Evolutionary conservation across 2,113 vertebrate species (phyloP), one percentile per base, ranked within the genome.

Genomic region (Etia nguti): DNA sequence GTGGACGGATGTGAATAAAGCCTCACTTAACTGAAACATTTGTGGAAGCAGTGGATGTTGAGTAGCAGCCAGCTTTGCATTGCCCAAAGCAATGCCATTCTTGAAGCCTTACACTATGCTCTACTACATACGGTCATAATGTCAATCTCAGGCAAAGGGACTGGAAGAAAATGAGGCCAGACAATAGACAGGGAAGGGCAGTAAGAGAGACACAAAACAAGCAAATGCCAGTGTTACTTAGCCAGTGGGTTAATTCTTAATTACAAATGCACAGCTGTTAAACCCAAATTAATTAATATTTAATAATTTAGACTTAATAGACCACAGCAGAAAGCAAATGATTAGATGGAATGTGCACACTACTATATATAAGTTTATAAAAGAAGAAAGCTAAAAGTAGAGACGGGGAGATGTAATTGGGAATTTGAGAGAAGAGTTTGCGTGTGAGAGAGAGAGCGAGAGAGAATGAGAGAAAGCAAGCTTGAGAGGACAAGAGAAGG

Each of bases 401-500:
- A 82, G n/a, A 81, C 1, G 9, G 36, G n/a, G 13, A 80, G 24
- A 80, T 70, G 10, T 77, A 68, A 54, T 24, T 8, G 8, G 5
- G 26, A 46, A 73, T 84, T 59, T 57, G 29, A 52, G 8, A 68
- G 62, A 68, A 68, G 62, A 3, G 62, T 68, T 13, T 68, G 34
- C 38, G 60, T 13, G 56, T 11, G n/a, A 31, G 48, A 52, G 59
- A 86, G 34, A 50, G 43, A 18, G 24, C n/a, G 24, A 43, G 54
- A 60, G 65, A 85, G 34, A 50, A 20, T n/a, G 11, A 29, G 24
- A 41, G 29, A 36, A 50, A 56, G 36, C 86, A 22, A 87, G 59
- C 56, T 46, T 55, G 75, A 79, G 87, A 92, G 70, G 75, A 90
- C 50, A 85, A 86, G 86, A 88, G 75, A 85, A 84, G 68, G 80